Percentiles rank a stretch among this genome's conserved stretches.
phyloP scores from a whole-genome alignment of 2,888 invertebrate species.

The Meta bourneti region DNA sequence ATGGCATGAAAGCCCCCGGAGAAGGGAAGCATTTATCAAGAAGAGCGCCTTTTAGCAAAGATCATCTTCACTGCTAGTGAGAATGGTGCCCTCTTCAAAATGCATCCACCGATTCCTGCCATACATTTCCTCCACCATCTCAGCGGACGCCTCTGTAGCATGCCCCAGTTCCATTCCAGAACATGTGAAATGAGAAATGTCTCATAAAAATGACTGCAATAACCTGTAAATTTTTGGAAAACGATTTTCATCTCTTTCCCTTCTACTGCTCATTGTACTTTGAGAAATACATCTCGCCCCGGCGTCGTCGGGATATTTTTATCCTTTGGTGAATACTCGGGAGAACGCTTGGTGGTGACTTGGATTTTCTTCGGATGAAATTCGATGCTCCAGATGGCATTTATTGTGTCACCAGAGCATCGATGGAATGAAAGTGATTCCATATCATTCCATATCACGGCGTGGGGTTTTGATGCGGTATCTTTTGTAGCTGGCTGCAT shows the following conservation, averaged over 20 bases:
- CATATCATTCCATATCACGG: not conserved
- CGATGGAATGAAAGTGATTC: not conserved
- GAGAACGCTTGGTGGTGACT: not conserved
- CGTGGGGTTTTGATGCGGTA: not conserved
- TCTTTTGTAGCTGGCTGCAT: not conserved
- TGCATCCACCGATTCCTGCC: conserved; percentile 14
- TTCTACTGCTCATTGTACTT: not conserved
- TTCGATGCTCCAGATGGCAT: not conserved
- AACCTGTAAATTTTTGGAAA: conserved; percentile 61
- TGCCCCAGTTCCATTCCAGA: conserved; percentile 5
- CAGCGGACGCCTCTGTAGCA: not conserved
- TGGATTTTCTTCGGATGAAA: not conserved
- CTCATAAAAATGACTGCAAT: conserved; percentile 55
- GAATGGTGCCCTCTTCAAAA: conserved; percentile 51
- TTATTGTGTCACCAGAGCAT: not conserved
- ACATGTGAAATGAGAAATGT: conserved; percentile 50
- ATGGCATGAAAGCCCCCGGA: conserved; percentile 48
- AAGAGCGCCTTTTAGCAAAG: conserved; percentile 42
- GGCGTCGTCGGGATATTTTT: not conserved
- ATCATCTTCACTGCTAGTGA: conserved; percentile 29
- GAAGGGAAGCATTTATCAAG: conserved; percentile 66
- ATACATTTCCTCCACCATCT: conserved; percentile 32
- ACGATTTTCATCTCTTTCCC: not conserved
- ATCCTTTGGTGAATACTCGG: not conserved
- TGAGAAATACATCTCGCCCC: not conserved